phyloP scores from a whole-genome alignment of 2,797 vertebrate species.

The Sternotherus odoratus region DNA sequence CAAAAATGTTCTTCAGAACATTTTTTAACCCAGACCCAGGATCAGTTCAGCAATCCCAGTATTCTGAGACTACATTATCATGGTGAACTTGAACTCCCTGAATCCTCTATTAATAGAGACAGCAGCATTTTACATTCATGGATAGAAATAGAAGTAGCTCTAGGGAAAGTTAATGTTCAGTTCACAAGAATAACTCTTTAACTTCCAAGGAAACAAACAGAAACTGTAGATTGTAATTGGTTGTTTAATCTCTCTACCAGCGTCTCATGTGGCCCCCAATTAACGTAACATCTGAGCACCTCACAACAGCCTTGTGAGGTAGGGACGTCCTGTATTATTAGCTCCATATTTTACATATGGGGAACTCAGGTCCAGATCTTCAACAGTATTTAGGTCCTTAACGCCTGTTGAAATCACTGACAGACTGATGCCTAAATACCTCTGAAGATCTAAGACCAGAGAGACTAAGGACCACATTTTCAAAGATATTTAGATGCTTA shows the following conservation, averaged over 20 bases:
- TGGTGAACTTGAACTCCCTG: neutral
- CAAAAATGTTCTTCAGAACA: neutral
- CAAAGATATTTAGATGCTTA: neutral
- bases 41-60: neutral
- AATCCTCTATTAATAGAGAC: neutral
- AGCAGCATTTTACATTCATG: accelerated
- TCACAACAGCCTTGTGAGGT: neutral
- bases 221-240: neutral
- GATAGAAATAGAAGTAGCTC: neutral
- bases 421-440: neutral
- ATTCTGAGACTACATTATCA: neutral
- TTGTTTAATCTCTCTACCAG: neutral
- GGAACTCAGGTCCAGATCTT: neutral
- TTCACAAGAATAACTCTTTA: neutral
- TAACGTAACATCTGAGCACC: neutral
- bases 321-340: neutral
- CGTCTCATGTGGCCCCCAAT: accelerated
- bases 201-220: neutral
- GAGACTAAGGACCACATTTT: neutral
- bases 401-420: neutral
- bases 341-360: neutral
- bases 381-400: neutral
- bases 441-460: conserved; percentile 3
- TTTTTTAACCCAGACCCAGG: neutral
- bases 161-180: neutral